Evolutionary conservation across 2,888 invertebrate species (phyloP), one percentile per base, ranked within the genome.

Genomic region (Diaprepes abbreviatus): DNA sequence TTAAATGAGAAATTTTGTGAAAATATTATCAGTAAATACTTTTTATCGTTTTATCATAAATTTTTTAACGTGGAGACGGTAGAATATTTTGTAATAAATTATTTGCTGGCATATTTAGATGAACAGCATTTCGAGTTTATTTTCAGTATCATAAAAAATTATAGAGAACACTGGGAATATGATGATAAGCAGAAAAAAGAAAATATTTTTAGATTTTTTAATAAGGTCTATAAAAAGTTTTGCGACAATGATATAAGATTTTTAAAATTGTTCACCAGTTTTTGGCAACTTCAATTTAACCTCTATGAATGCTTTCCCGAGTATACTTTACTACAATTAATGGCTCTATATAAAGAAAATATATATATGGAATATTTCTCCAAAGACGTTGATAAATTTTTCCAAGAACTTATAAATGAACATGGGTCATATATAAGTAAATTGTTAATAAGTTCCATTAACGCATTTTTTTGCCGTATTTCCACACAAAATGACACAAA

Each of bases 281-380:
- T 48, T 31, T 68, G 68, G 68, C 31, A 62, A 35, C 16, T n/a
- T 14, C 17, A 28, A 12, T 68, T 63, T 19, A 57, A n/a, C 17
- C 28, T 12, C 10, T 24, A 45, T n/a, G 57, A 68, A 48, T n/a
- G 24, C 10, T 63, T 68, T 43, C 16, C 55, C 48, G 63, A 62
- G 19, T 50, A 55, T 40, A 12, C 36, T n/a, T 21, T 45, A 10
- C 45, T 68, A 10, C 1, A 24, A 7, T 45, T 68, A 5, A 33
- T 68, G 57, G 10, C 10, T 12, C 1, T 43, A 9, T 67, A 54
- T 33, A 60, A 48, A 12, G 17, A 62, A 9, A 35, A 17, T 6
- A 9, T 16, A 5, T n/a, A 6, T 6, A 45, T 55, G 3, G 28
- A 19, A 10, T 17, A 35, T n/a, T 67, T 67, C 16, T 31, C 45